These are phyloP conservation scores for Acronicta alni DNA, from an alignment of 2,888 invertebrate species.

Conservation along the genomic window DNA sequence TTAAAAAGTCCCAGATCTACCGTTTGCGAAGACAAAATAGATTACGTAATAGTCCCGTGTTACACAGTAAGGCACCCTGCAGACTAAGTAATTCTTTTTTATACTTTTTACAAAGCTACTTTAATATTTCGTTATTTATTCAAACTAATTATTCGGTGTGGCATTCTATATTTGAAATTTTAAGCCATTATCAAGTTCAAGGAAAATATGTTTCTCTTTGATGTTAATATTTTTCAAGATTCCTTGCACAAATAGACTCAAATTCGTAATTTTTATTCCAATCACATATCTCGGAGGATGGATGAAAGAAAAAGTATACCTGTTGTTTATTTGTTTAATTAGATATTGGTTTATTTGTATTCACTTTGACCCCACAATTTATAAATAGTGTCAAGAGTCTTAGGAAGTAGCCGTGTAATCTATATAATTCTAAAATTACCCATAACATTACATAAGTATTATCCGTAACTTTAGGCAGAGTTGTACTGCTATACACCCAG, in stretches of 20 bases:
- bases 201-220: slow-evolving; percentile 16
- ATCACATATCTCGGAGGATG: slow-evolving; percentile 4
- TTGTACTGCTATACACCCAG: no score
- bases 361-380: no score
- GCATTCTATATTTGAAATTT: slow-evolving; percentile 8
- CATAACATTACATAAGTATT: no score
- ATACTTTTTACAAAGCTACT: slow-evolving; percentile 30
- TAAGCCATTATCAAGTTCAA: slow-evolving; percentile 1
- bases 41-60: slow-evolving; percentile 57
- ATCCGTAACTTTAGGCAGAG: no score
- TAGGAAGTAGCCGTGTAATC: no score
- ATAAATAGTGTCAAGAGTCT: no score
- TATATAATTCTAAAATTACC: no score
- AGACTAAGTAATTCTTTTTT: slow-evolving; percentile 30
- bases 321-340: slow-evolving; percentile 24
- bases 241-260: background rate
- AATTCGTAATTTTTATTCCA: slow-evolving; percentile 3
- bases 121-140: slow-evolving; percentile 24
- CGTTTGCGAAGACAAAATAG: slow-evolving; percentile 62
- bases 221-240: slow-evolving; percentile 13
- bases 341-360: no score
- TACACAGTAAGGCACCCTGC: slow-evolving; percentile 36
- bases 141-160: slow-evolving; percentile 20
- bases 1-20: slow-evolving; percentile 60
- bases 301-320: slow-evolving; percentile 2